These are phyloP conservation scores for Lagria hirta DNA, from an alignment of 2,888 invertebrate species.

Conservation along the genomic window DNA sequence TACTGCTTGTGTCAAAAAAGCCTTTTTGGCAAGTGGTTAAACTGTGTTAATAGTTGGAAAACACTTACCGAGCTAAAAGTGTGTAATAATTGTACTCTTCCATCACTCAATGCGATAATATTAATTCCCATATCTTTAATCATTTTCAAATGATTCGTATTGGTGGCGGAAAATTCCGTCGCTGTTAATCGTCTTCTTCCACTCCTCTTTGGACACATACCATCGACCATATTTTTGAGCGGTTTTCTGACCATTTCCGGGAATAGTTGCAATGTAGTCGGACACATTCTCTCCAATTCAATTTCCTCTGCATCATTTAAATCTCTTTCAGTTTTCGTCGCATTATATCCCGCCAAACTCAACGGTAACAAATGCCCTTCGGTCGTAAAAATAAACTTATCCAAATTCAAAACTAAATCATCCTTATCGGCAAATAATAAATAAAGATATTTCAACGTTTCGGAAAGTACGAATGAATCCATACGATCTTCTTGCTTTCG, in stretches of 20 bases:
- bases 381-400: slow-evolving; percentile 87
- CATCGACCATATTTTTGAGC: slow-evolving; percentile 81
- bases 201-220: slow-evolving; percentile 69
- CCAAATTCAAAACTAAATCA: slow-evolving; percentile 78
- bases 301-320: slow-evolving; percentile 62
- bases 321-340: slow-evolving; percentile 33
- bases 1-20: too few relatives aligned
- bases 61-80: slow-evolving; percentile 78
- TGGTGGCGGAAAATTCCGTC: slow-evolving; percentile 70
- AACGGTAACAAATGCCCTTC: slow-evolving; percentile 96
- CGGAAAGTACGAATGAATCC: slow-evolving; percentile 97
- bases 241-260: slow-evolving; percentile 83
- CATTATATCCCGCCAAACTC: slow-evolving; percentile 67
- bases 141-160: slow-evolving; percentile 83
- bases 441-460: slow-evolving; percentile 97
- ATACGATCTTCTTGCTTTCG: slow-evolving; percentile 92
- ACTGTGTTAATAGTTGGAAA: too few relatives aligned
- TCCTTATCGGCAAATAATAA: slow-evolving; percentile 87
- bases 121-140: slow-evolving; percentile 95
- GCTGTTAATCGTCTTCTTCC: slow-evolving; percentile 66
- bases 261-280: slow-evolving; percentile 79
- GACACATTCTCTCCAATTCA: slow-evolving; percentile 70
- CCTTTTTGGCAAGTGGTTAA: too few relatives aligned
- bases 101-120: slow-evolving; percentile 84
- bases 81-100: slow-evolving; percentile 89